Base-by-base conservation (phyloP, 2,888 invertebrate species). In the Odontocerum albicorne region DNA sequence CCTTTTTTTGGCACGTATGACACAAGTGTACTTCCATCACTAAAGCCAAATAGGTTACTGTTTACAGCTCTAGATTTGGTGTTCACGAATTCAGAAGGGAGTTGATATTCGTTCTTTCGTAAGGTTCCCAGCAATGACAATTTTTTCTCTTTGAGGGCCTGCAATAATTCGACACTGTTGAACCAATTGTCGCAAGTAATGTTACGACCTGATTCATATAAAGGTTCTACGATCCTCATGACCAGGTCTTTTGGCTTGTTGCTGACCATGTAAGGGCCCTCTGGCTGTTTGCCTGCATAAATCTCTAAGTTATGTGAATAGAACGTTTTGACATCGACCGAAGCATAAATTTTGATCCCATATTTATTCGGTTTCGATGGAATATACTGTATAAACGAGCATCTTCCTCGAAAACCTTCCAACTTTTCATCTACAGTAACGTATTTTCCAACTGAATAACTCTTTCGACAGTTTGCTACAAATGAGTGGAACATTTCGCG, bases 351-450 rank as follows among this genome's bases (percentile, higher is more conserved):
- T 62, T 68, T 66, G 7, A 66, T 61, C 0, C 64, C 64, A 55
- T 65, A 66, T 43, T 63, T 66, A 3, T 52, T 59, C 12, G 65
- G 63, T 52, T 67, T 64, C 19, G 63, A 63, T 7, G 66, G 65
- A 12, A 67, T 67, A 50, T 66, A 69, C 55, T 66, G 64, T 19
- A 62, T 45, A 61, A 66, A 65, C 13, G 43, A 33, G 45, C 68
- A 68, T 17, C 63, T 54, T 19, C 64, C 65, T 55, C 64, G 44
- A 57, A 66, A 65, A 22, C 56, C 62, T 51, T 57, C 61, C 20
- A 66, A 54, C 62, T 64, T 65, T 59, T 66, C 66, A 55, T 68
- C 66, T 19, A 65, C 55, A 43, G 62, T 66, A 6, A 67, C 60
- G 59, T 63, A 60, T 55, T 62, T 56, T 22, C 61, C 61, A 39